Evolutionary conservation across 1,140 invertebrate genomes (phyloP), one percentile per base, ranked within the genome.

Genomic region (Druon quercuslanigerum): DNA sequence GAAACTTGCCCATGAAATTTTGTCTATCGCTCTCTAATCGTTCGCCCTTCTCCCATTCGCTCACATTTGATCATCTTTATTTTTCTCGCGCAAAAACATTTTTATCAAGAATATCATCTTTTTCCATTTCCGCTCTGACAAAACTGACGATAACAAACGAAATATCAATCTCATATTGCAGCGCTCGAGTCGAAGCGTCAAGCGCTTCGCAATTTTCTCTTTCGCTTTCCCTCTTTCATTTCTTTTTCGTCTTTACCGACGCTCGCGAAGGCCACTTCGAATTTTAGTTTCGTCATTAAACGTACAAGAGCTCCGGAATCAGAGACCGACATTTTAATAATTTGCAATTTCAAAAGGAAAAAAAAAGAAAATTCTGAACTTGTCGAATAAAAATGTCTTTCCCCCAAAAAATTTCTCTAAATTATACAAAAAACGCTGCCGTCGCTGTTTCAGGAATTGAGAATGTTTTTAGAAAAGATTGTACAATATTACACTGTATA

Each of bases 61-160:
- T 73, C 50, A 17, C 51, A 52, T 17, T 73, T 81, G 81, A 77
- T 84, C 76, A 83, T 86, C 82, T 84, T 79, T 77, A 81, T 86
- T 84, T 81, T 88, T 87, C 86, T 89, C 85, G 86, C 87, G 85
- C 87, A 91, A 91, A 91, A 89, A 87, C 86, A 81, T 86, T 90
- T 88, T 84, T 91, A 91, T 91, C 90, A 91, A 91, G 90, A 91
- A 91, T 91, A 91, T 90, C 76, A 91, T 90, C 76, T 89, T 86
- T 88, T 86, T 77, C 78, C 76, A 33, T 79, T 75, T 79, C 71
- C 76, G 56, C 71, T 78, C 73, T 79, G 75, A 79, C 75, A 73
- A 81, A 80, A 81, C 78, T 54, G 76, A 78, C 80, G 66, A 74
- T 75, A 84, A 84, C 74, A 73, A 81, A 84, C 57, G 73, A 82